Evolutionary conservation across 1,140 invertebrate species (phyloP), one percentile per base, ranked within the genome.

Genomic region (Magallana angulata): DNA sequence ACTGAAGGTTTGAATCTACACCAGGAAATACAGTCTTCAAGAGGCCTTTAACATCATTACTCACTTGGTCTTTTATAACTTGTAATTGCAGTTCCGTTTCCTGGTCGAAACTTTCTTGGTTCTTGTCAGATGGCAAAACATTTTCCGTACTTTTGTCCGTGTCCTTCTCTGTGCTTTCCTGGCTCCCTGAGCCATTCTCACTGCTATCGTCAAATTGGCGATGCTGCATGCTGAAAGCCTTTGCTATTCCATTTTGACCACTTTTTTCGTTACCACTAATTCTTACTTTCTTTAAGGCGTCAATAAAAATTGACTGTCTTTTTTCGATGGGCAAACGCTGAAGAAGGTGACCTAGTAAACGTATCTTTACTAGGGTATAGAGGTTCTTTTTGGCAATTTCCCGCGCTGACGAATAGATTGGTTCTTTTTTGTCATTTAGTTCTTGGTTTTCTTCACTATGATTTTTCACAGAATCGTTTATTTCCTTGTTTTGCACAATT

Each of bases 21-120:
- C 68, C 68, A 30, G 68, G 68, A 36, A 76, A 76, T 9, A 76
- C 68, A 11, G 68, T 76, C 1, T 76, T 36, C 14, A 76, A 48
- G 8, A 76, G 14, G 7, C 30, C 24, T 76, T 76, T 36, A 76
- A 76, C 68, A 76, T 76, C 68, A 36, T 76, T 24, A 76, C 68
- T 76, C 68, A 76, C 68, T 76, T 76, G 68, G 24, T 76, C 8
- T 76, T 76, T 36, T 76, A 76, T 30, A 30, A 76, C 24, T 18
- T 76, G 24, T 8, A 76, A 9, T 12, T 76, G 24, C 12, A 30
- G 18, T 30, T 76, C 18, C 14, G 68, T 76, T 30, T 76, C 24
- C 68, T 36, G 11, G 36, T 76, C 8, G 68, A 30, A 30, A 2
- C 36, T 18, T 30, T 18, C 14, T 3, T 76, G 9, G 24, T 76